These are phyloP conservation scores for Chaetorhynchus papuensis DNA, from an alignment of 2,113 vertebrate genomes.

Conservation along the genomic window DNA sequence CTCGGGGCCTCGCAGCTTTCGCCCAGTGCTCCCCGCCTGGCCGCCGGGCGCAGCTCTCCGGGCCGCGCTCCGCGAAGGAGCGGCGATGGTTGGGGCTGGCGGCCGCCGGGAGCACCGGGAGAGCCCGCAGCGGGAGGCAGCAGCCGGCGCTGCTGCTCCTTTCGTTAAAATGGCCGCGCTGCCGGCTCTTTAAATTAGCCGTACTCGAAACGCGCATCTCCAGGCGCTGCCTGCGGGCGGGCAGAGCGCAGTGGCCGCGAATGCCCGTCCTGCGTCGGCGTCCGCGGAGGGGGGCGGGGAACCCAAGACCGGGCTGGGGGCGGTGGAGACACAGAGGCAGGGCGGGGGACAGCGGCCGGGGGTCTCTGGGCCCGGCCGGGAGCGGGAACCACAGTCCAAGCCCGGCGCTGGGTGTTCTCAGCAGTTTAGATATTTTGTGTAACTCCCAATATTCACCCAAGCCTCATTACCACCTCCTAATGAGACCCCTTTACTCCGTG, in stretches of 20 bases:
- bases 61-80: no score
- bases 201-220: neutral
- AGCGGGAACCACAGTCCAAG: neutral
- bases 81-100: rapidly evolving
- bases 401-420: neutral
- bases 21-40: neutral
- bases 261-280: neutral
- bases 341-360: no score
- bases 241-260: no score
- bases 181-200: no score
- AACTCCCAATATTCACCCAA: constrained; percentile 82
- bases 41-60: neutral
- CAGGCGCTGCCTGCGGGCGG: neutral
- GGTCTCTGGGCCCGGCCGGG: neutral
- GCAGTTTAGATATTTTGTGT: constrained; percentile 62
- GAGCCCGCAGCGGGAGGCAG: no score
- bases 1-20: neutral
- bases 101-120: neutral
- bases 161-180: neutral
- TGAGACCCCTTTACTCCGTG: constrained; percentile 97
- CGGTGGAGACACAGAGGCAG: no score
- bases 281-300: no score
- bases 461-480: constrained; percentile 94
- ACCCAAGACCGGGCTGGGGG: no score
- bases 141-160: no score